A percentile compares a stretch with the other conserved stretches of the same genome.
phyloP scores from a whole-genome alignment of 2,113 vertebrate genomes.

The Cyprinodon variegatus region DNA sequence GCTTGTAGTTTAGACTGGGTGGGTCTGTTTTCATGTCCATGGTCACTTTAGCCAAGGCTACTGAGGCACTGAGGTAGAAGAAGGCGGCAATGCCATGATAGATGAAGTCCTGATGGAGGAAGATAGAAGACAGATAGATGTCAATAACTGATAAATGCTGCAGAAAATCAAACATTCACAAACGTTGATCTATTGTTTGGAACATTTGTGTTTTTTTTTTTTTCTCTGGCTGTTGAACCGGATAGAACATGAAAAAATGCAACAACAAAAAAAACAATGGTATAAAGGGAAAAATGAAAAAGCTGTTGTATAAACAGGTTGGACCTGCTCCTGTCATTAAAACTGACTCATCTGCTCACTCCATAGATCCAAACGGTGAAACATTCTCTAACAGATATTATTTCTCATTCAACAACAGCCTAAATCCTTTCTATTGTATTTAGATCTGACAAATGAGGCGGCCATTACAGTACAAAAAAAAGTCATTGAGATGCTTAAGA shows the following conservation, averaged over 20 bases:
- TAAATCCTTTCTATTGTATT: neutral
- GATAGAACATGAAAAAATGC: too few relatives aligned
- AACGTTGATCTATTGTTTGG: neutral
- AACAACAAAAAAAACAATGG: too few relatives aligned
- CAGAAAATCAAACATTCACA: neutral
- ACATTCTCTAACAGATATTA: neutral
- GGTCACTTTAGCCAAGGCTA: slow-evolving; percentile 74
- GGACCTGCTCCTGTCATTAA: neutral
- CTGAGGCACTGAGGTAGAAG: slow-evolving; percentile 86
- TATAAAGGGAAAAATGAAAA: too few relatives aligned
- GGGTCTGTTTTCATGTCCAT: neutral
- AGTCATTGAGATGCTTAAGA: neutral
- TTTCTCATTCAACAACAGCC: neutral
- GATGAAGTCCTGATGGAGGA: slow-evolving; percentile 72
- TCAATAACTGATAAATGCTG: neutral
- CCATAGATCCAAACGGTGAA: neutral
- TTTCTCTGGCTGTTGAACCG: too few relatives aligned
- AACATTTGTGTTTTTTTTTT: neutral
- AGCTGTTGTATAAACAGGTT: too few relatives aligned
- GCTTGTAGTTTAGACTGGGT: slow-evolving; percentile 59
- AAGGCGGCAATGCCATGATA: slow-evolving; percentile 80
- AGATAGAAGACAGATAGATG: neutral
- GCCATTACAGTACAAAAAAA: neutral
- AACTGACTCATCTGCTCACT: neutral
- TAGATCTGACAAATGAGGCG: neutral